Conservation (phyloP, 35 echinoderm and acorn worm species). For the Lytechinus variegatus region DNA sequence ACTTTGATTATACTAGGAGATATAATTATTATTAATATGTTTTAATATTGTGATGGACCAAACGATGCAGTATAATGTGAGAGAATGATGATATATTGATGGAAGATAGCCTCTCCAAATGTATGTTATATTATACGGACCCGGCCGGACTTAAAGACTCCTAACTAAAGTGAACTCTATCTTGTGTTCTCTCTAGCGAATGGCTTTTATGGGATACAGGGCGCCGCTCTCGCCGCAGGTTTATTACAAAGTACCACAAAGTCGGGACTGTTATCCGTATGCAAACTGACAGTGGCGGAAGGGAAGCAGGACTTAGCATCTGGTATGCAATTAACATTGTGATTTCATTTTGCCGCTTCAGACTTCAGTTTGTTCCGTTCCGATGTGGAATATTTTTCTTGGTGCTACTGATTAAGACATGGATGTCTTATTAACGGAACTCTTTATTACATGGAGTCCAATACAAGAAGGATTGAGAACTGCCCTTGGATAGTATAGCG, state of each 20-base stretch:
- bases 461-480: neutral
- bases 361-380: neutral
- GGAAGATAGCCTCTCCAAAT: neutral
- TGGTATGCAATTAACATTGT: neutral
- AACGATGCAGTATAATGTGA: neutral
- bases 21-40: neutral
- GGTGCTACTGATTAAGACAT: neutral
- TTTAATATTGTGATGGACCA: neutral
- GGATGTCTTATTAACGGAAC: neutral
- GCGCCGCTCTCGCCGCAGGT: constrained; percentile 43
- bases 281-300: constrained; percentile 25
- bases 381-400: neutral
- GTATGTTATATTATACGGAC: neutral
- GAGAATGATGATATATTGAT: neutral
- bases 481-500: neutral
- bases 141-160: neutral
- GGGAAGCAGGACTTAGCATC: neutral
- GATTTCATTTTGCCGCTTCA: neutral
- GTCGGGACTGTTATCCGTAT: constrained; percentile 44
- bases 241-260: constrained; percentile 55
- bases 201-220: constrained; percentile 43
- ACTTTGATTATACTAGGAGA: neutral
- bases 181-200: constrained; percentile 45
- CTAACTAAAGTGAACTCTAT: constrained; percentile 16
- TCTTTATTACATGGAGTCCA: neutral